Percentiles rank a stretch among this genome's conserved stretches.
These are phyloP conservation scores for Muscicapa striata DNA, from an alignment of 2,797 vertebrate species.

Conservation along the genomic window DNA sequence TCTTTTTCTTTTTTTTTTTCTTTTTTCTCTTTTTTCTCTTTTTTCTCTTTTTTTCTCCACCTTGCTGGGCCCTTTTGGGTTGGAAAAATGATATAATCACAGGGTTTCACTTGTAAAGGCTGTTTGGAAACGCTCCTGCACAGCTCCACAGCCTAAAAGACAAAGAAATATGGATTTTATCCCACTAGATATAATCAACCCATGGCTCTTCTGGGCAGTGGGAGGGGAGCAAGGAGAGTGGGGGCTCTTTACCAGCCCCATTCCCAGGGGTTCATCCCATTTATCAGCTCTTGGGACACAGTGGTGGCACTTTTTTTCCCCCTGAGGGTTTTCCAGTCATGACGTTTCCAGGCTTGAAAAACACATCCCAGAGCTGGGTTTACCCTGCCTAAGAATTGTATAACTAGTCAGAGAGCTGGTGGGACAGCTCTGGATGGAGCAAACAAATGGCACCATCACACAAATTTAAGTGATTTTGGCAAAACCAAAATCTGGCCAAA, in stretches of 20 bases:
- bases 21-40: too few species aligned
- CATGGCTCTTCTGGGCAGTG: background rate
- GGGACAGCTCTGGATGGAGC: background rate
- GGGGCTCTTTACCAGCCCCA: accelerated
- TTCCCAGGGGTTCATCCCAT: accelerated
- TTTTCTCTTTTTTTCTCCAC: background rate
- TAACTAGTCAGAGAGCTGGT: background rate
- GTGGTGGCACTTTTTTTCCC: background rate
- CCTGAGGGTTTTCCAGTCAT: background rate
- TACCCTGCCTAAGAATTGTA: background rate
- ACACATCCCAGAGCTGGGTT: background rate
- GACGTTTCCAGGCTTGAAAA: background rate
- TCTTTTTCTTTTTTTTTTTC: background rate
- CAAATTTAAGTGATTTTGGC: background rate
- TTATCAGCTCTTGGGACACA: background rate
- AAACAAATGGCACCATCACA: background rate
- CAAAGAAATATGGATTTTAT: background rate
- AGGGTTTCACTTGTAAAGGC: background rate
- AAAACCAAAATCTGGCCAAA: background rate
- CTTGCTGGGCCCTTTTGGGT: background rate
- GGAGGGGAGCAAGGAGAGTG: background rate
- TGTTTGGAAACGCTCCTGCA: background rate
- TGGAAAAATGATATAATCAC: background rate
- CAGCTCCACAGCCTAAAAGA: background rate
- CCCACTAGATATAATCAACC: too few species aligned